Evolutionary conservation across 1,140 invertebrate species (phyloP), one percentile per base, ranked within the genome.

Genomic region (Camponotus floridanus): DNA sequence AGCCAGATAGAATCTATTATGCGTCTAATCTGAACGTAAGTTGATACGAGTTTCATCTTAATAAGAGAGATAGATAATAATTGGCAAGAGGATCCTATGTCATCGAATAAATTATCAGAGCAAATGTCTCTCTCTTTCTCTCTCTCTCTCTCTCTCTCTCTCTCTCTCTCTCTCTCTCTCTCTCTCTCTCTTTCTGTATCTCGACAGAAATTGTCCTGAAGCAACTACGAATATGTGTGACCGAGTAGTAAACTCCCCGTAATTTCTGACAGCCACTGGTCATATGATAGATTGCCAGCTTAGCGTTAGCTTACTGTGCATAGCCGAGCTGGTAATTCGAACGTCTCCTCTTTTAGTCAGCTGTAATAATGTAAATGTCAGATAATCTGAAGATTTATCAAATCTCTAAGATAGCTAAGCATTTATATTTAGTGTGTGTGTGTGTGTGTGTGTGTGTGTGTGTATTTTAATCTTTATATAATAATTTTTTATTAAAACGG

Each of bases 231-330:
- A 15, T 36, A 70, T 83, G 26, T 39, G 26, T 39, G n/a, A 21
- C 26, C 2, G 42, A 45, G 45, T 48, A 80, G 42, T 78, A 57
- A 85, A 85, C n/a, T 18, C 48, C 13, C 48, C 48, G 73, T 65
- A 21, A n/a, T n/a, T 6, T 33, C 55, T 2, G 59, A 42, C 39
- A 45, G 9, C 59, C 39, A 61, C 51, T 42, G 59, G 59, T 21
- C 7, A 0, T 18, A 15, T 89, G 87, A 89, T 87, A 57, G 65
- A 88, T 88, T 78, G 73, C 65, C n/a, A 33, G 65, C 33, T 51
- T 76, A 70, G 15, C 15, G 31, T 71, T 42, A 31, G 21, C 8
- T 76, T 26, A 51, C 15, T 36, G 21, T 62, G 45, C 4, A 62
- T 67, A 76, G 51, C 18, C 21, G 31, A 86, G 31, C 39, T 11